These are phyloP conservation scores for Parambassis ranga DNA, from an alignment of 2,797 vertebrate species.

Conservation along the genomic window DNA sequence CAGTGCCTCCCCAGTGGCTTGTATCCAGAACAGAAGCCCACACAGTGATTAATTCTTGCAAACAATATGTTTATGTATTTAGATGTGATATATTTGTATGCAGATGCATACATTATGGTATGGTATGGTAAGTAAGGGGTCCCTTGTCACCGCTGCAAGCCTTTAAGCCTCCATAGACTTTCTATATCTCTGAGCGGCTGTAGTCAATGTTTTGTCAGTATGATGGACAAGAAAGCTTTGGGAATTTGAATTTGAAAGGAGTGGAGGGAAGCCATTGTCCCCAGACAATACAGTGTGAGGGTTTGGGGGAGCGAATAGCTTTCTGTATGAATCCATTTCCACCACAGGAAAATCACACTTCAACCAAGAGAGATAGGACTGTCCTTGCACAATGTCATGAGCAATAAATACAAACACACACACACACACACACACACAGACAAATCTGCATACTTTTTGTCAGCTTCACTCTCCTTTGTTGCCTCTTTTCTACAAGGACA, in stretches of 20 bases:
- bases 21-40: neutral
- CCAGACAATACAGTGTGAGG: constrained; percentile 42
- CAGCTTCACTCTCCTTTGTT: constrained; percentile 16
- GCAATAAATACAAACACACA: constrained; percentile 36
- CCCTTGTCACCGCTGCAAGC: neutral
- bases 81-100: neutral
- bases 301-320: constrained; percentile 28
- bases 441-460: neutral
- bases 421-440: neutral
- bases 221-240: constrained; percentile 48
- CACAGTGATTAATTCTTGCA: constrained; percentile 9
- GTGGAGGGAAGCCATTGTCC: constrained; percentile 47
- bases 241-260: constrained; percentile 58
- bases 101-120: neutral
- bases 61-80: constrained; percentile 5
- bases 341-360: constrained; percentile 40
- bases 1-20: neutral
- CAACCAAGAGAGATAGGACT: constrained; percentile 15
- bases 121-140: neutral
- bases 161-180: constrained; percentile 20
- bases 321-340: constrained; percentile 27
- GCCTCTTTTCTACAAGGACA: constrained; percentile 47
- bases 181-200: constrained; percentile 16
- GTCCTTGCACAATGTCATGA: constrained; percentile 62
- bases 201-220: constrained; percentile 27